Evolutionary conservation across 1,140 invertebrate genomes (phyloP).

Genomic region (Cheumatopsyche charites): DNA sequence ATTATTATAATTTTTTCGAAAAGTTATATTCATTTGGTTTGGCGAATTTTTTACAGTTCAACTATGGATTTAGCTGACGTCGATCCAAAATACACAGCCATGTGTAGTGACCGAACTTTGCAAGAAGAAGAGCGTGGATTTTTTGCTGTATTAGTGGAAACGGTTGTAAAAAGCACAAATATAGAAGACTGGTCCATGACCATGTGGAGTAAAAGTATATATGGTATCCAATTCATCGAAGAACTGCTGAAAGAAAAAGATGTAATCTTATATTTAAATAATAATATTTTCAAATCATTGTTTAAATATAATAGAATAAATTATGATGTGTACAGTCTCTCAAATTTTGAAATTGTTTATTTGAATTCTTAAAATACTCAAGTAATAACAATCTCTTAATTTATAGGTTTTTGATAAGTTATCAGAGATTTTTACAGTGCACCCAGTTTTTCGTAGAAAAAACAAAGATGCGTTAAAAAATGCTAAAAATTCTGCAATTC

Average conservation of each 20-base stretch:
- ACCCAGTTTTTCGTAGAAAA: slow-evolving; percentile 23
- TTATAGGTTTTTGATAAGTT: slow-evolving; percentile 11
- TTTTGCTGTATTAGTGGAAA: slow-evolving; percentile 34
- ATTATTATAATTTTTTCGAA: not conserved
- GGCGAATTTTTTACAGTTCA: not conserved
- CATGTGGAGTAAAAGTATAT: slow-evolving; percentile 32
- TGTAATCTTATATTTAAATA: slow-evolving; percentile 18
- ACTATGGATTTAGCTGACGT: slow-evolving; percentile 36
- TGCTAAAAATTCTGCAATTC: not conserved
- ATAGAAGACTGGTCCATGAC: slow-evolving; percentile 34
- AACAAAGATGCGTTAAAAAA: not conserved
- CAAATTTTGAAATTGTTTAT: too few species aligned
- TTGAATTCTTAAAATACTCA: not conserved
- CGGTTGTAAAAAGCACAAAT: slow-evolving; percentile 21
- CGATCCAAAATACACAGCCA: slow-evolving; percentile 37
- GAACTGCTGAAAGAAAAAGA: slow-evolving; percentile 34
- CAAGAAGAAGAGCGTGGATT: slow-evolving; percentile 44
- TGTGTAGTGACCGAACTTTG: slow-evolving; percentile 38
- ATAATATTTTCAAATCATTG: too few species aligned
- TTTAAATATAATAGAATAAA: too few species aligned
- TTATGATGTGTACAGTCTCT: too few species aligned
- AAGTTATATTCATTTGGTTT: not conserved
- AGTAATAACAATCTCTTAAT: not conserved
- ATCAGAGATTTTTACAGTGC: not conserved
- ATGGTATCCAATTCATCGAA: slow-evolving; percentile 30